phyloP scores from a whole-genome alignment of 2,113 vertebrate species.

The Gambusia affinis region DNA sequence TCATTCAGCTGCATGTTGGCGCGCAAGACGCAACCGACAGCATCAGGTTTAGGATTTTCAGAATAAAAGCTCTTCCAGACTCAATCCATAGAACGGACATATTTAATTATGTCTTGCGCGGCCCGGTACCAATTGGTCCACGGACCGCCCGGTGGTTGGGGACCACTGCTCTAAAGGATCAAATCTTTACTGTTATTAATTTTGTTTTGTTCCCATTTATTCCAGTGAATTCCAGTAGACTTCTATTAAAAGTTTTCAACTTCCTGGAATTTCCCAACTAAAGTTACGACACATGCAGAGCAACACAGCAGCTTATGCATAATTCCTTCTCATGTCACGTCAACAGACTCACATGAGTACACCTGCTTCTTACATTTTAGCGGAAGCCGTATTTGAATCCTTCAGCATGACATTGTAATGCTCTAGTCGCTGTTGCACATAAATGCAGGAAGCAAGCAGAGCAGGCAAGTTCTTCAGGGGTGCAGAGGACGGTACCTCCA shows the following conservation, averaged over 20 bases:
- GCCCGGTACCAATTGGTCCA: no score
- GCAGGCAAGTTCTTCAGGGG: slow-evolving; percentile 82
- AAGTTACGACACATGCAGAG: neutral
- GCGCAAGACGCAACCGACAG: no score
- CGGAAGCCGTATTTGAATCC: slow-evolving; percentile 72
- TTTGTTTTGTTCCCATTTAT: neutral
- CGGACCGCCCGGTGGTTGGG: no score
- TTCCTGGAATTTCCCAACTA: neutral
- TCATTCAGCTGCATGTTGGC: no score
- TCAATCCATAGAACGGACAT: no score
- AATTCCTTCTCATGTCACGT: neutral
- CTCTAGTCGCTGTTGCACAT: slow-evolving; percentile 82
- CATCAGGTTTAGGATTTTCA: no score
- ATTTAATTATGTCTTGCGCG: no score
- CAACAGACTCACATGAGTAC: slow-evolving; percentile 4
- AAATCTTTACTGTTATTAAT: neutral
- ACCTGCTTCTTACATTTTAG: slow-evolving; percentile 81
- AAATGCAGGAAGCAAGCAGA: slow-evolving; percentile 84
- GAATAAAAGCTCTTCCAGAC: no score
- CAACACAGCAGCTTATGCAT: neutral
- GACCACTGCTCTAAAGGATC: neutral
- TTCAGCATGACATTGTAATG: slow-evolving; percentile 83
- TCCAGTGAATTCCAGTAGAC: neutral
- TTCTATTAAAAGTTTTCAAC: neutral
- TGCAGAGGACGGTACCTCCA: slow-evolving; percentile 83